A percentile compares a stretch with the other conserved stretches of the same genome.
Conservation (phyloP, 2,888 invertebrate genomes). For the Orgyia antiqua region DNA sequence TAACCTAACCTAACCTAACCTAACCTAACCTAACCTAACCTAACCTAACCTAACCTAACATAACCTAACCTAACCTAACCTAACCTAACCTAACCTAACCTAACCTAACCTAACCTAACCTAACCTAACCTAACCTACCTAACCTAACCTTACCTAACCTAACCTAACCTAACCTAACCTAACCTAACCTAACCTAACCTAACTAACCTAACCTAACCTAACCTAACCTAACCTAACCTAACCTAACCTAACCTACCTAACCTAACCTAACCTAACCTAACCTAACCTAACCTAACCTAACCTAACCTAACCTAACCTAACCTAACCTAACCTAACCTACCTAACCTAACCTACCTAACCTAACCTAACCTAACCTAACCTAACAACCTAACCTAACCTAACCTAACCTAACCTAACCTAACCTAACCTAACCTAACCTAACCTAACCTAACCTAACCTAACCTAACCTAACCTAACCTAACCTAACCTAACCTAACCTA, state of each 20-base stretch:
- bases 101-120: slow-evolving; percentile 6
- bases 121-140: slow-evolving; percentile 8
- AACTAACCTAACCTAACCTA: slow-evolving; percentile 8
- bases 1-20: slow-evolving; percentile 5
- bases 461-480: slow-evolving; percentile 7
- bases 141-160: slow-evolving; percentile 7
- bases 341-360: slow-evolving; percentile 8
- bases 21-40: slow-evolving; percentile 7
- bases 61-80: slow-evolving; percentile 2
- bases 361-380: slow-evolving; percentile 7
- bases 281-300: slow-evolving; percentile 8
- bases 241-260: slow-evolving; percentile 8
- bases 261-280: slow-evolving; percentile 8
- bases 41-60: slow-evolving; percentile 4
- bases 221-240: slow-evolving; percentile 8
- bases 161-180: slow-evolving; percentile 8
- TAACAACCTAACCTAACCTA: slow-evolving; percentile 7
- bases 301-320: slow-evolving; percentile 9
- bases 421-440: slow-evolving; percentile 7
- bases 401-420: slow-evolving; percentile 7
- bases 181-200: slow-evolving; percentile 8
- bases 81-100: slow-evolving; percentile 5
- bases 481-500: slow-evolving; percentile 7
- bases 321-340: slow-evolving; percentile 8
- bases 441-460: slow-evolving; percentile 7